Conservation (phyloP, 2,888 invertebrate species). For the Lasius fuliginosus region DNA sequence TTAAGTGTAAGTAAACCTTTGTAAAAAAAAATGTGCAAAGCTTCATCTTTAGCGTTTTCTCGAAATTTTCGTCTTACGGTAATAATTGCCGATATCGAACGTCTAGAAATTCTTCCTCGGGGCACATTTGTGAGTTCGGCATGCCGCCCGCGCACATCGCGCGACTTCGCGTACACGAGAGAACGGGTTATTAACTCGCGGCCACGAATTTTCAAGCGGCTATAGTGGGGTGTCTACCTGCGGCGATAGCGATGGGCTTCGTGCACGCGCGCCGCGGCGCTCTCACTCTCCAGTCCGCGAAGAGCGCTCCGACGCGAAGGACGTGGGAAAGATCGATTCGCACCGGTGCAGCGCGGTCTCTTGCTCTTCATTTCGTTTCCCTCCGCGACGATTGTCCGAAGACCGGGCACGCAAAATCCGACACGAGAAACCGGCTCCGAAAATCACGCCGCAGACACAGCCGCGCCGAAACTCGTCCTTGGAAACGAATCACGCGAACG, state of each 20-base stretch:
- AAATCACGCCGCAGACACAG: background rate
- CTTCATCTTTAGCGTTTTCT: background rate
- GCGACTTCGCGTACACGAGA: slow-evolving; percentile 49
- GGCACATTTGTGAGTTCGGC: slow-evolving; percentile 17
- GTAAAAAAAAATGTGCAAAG: background rate
- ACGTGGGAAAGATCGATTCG: slow-evolving; percentile 79
- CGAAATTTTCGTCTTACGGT: background rate
- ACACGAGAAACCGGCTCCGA: slow-evolving; percentile 38
- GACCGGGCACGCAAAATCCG: background rate
- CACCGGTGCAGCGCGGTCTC: slow-evolving; percentile 40
- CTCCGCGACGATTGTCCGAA: background rate
- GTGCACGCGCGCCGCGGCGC: slow-evolving; percentile 77
- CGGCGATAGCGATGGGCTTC: slow-evolving; percentile 79
- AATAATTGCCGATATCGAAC: background rate
- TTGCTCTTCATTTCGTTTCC: slow-evolving; percentile 23
- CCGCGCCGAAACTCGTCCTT: background rate
- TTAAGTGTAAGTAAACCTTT: background rate
- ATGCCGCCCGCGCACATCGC: slow-evolving; percentile 62
- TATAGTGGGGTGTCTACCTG: slow-evolving; percentile 81
- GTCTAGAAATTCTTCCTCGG: background rate
- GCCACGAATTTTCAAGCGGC: slow-evolving; percentile 73
- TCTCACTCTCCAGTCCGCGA: slow-evolving; percentile 83
- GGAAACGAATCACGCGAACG: background rate
- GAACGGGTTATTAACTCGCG: slow-evolving; percentile 72
- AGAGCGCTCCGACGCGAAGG: slow-evolving; percentile 83